A percentile compares a stretch with the other conserved stretches of the same genome.
These are phyloP conservation scores for Bufo gargarizans DNA, from an alignment of 2,113 vertebrate species.

Conservation along the genomic window DNA sequence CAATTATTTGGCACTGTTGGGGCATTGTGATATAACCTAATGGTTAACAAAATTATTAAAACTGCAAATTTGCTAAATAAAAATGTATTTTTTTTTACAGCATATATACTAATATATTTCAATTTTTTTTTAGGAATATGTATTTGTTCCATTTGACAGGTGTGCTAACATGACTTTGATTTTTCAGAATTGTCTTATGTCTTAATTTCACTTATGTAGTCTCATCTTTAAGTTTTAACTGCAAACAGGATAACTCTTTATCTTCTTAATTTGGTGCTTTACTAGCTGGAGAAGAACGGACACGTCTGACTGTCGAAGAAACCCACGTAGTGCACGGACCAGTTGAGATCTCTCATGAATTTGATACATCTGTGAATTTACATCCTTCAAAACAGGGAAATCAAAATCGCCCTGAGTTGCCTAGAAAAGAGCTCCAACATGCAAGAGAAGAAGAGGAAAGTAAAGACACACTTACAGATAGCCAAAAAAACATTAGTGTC, in stretches of 20 bases:
- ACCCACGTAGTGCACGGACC: background rate
- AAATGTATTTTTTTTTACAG: background rate
- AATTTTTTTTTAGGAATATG: background rate
- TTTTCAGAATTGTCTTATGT: constrained; percentile 9
- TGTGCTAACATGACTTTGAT: background rate
- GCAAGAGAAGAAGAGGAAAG: background rate
- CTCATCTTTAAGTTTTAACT: background rate
- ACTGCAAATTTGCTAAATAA: background rate
- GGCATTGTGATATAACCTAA: background rate
- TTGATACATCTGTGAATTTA: background rate
- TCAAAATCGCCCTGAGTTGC: background rate
- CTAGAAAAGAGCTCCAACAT: background rate
- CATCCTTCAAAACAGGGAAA: background rate
- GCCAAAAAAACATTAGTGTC: constrained; percentile 18
- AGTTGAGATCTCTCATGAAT: background rate
- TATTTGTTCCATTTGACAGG: background rate
- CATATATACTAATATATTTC: background rate
- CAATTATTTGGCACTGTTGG: background rate
- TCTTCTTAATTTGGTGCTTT: constrained; percentile 55
- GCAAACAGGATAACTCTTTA: constrained; percentile 23
- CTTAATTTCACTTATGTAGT: background rate
- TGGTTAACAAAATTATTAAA: background rate
- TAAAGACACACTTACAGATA: constrained; percentile 4
- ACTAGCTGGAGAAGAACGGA: constrained; percentile 43
- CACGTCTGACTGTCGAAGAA: constrained; percentile 31